Conservation (phyloP, 1,140 invertebrate species). For the Drosophila lowei region DNA sequence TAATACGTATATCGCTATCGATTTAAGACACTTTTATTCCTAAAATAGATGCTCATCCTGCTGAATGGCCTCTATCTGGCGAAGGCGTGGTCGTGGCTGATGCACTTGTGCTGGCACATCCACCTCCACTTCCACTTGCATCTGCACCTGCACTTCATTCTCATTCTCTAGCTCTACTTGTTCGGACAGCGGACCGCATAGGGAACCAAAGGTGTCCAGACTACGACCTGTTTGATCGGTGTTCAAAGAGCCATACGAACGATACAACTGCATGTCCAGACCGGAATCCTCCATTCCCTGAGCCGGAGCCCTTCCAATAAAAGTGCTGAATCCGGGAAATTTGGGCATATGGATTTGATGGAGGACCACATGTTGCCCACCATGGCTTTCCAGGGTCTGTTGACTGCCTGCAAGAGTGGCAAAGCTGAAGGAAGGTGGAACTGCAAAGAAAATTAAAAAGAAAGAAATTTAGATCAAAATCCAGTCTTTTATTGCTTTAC, state of each 20-base stretch:
- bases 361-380: slow-evolving; percentile 21
- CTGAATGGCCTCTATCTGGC: slow-evolving; percentile 3
- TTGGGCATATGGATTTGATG: slow-evolving; percentile 70
- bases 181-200: slow-evolving; percentile 65
- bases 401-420: slow-evolving; percentile 74
- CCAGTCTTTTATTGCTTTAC: background rate
- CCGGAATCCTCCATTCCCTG: slow-evolving; percentile 65
- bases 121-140: slow-evolving; percentile 10
- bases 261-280: slow-evolving; percentile 62
- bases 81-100: background rate
- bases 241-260: slow-evolving; percentile 67
- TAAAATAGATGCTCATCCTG: slow-evolving; percentile 64
- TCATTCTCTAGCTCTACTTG: slow-evolving; percentile 32
- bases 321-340: slow-evolving; percentile 71
- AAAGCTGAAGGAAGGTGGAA: slow-evolving; percentile 79
- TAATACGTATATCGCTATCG: slow-evolving; percentile 46
- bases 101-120: slow-evolving; percentile 38
- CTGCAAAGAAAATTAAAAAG: slow-evolving; percentile 20
- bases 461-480: background rate
- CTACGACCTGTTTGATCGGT: slow-evolving; percentile 72
- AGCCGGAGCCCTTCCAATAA: slow-evolving; percentile 59
- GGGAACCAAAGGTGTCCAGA: slow-evolving; percentile 71
- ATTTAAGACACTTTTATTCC: slow-evolving; percentile 56
- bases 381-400: slow-evolving; percentile 56
- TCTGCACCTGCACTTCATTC: slow-evolving; percentile 1